phyloP scores from a whole-genome alignment of 2,888 invertebrate genomes.

The Atrina japonica region DNA sequence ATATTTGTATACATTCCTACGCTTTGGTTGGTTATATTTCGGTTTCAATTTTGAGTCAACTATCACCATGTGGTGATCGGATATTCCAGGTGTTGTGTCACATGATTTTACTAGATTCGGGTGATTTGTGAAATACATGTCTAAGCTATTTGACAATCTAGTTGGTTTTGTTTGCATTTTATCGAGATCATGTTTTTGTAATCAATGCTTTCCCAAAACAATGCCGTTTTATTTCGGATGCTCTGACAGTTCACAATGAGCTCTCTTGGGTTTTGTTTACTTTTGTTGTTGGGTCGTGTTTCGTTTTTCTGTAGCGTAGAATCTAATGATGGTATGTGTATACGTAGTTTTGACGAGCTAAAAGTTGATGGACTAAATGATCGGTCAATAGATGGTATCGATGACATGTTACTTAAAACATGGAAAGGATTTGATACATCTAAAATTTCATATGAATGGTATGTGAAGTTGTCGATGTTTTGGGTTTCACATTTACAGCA shows the following conservation, averaged over 20 bases:
- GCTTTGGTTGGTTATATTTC: conserved; percentile 15
- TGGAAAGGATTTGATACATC: conserved; percentile 10
- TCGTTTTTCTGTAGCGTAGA: background rate
- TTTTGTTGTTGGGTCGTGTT: background rate
- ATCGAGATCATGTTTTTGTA: too few species aligned
- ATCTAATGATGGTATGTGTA: background rate
- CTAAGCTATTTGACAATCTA: too few species aligned
- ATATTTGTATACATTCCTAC: conserved; percentile 13
- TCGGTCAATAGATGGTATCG: conserved; percentile 12
- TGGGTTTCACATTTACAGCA: too few species aligned
- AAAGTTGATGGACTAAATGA: conserved; percentile 13
- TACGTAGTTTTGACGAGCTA: conserved; percentile 1
- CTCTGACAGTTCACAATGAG: conserved; percentile 18
- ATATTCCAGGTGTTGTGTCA: background rate
- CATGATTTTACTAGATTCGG: too few species aligned
- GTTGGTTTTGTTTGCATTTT: too few species aligned
- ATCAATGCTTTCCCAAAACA: too few species aligned
- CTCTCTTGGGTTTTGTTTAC: conserved; percentile 9
- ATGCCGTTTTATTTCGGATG: conserved; percentile 12
- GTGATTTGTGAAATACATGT: too few species aligned
- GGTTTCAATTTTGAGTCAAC: conserved; percentile 15
- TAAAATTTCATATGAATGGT: background rate
- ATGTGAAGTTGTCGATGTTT: conserved; percentile 9
- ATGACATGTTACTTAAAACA: conserved; percentile 2
- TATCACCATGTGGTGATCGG: conserved; percentile 16